phyloP scores from a whole-genome alignment of 2,113 vertebrate genomes.

The Centrocercus urophasianus region DNA sequence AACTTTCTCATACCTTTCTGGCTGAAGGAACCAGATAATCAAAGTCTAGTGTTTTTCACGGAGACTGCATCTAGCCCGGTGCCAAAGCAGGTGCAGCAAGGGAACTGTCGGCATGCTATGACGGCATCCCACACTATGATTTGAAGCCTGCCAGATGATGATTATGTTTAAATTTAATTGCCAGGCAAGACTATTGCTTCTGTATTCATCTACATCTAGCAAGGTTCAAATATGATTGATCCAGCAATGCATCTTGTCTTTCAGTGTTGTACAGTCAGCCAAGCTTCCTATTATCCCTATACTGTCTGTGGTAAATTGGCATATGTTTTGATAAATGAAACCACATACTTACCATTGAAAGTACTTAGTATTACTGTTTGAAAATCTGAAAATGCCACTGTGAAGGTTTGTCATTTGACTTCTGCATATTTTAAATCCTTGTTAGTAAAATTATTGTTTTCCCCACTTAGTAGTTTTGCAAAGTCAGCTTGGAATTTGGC shows the following conservation, averaged over 20 bases:
- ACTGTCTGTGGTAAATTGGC: background rate
- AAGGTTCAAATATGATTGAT: background rate
- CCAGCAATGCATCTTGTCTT: background rate
- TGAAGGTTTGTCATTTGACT: constrained; percentile 14
- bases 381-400: constrained; percentile 1
- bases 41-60: background rate
- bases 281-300: background rate
- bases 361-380: background rate
- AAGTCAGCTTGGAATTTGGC: constrained; percentile 10
- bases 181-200: background rate
- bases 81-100: background rate
- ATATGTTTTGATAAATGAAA: constrained; percentile 19
- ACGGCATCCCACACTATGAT: background rate
- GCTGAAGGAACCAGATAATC: background rate
- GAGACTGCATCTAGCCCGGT: background rate
- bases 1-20: background rate
- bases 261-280: background rate
- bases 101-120: background rate
- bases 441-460: background rate
- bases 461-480: background rate
- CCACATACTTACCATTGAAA: background rate
- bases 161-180: constrained; percentile 2
- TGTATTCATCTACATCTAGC: background rate
- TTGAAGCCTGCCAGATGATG: background rate
- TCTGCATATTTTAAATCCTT: background rate